phyloP scores from a whole-genome alignment of 2,797 vertebrate species.

The Pseudochirops corinnae region DNA sequence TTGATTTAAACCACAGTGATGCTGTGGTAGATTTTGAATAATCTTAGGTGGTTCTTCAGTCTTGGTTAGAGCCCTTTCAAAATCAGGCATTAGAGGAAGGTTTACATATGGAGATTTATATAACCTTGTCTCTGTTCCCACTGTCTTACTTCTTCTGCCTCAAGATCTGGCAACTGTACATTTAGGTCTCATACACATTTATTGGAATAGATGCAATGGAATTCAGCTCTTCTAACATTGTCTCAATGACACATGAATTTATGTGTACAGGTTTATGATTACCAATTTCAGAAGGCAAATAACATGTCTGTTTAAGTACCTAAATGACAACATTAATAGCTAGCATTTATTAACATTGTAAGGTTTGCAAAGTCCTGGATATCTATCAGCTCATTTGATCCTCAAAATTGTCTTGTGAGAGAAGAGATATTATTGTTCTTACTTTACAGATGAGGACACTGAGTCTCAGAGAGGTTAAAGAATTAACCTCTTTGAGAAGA shows the following conservation, averaged over 20 bases:
- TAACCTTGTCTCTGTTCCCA: background rate
- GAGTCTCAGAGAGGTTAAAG: background rate
- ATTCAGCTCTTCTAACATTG: background rate
- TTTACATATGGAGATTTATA: background rate
- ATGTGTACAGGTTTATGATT: background rate
- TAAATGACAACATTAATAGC: background rate
- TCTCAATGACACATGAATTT: background rate
- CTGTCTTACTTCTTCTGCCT: background rate
- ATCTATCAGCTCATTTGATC: background rate
- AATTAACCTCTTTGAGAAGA: background rate
- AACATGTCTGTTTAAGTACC: background rate
- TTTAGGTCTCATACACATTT: background rate
- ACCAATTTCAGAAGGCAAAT: background rate
- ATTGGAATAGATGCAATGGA: background rate
- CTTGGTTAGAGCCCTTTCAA: background rate
- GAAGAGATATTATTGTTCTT: background rate
- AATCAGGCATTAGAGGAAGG: background rate
- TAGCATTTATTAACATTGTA: background rate
- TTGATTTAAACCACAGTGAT: background rate
- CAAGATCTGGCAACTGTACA: background rate
- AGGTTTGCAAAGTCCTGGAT: background rate
- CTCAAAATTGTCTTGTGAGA: background rate
- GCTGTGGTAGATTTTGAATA: background rate
- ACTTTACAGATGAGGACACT: background rate
- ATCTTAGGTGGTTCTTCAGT: background rate